phyloP scores from a whole-genome alignment of 2,113 vertebrate species.

The Ciconia boyciana region DNA sequence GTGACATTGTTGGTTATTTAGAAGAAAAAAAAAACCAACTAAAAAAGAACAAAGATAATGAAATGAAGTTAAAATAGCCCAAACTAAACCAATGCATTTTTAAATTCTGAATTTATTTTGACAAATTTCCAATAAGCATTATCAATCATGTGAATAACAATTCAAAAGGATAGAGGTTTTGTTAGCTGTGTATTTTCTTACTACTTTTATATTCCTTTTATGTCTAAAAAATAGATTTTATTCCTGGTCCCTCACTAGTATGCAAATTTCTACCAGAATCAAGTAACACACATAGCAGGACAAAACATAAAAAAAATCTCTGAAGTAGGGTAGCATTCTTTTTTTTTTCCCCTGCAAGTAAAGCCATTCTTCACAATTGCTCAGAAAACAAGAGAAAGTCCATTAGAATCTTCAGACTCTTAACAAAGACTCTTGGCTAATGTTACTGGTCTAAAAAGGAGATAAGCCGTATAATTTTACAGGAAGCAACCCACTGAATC shows the following conservation, averaged over 20 bases:
- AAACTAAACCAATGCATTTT: not conserved
- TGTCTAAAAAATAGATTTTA: not conserved
- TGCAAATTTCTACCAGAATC: not conserved
- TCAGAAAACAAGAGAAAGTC: conserved; percentile 29
- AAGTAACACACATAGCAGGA: not conserved
- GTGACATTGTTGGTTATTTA: not conserved
- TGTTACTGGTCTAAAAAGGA: conserved; percentile 56
- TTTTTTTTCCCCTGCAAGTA: not conserved
- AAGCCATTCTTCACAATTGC: conserved; percentile 3
- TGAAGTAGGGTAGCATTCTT: not conserved
- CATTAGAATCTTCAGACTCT: conserved; percentile 21
- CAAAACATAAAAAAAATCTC: not conserved
- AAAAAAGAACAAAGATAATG: not conserved
- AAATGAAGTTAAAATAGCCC: not conserved
- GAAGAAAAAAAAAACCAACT: not conserved
- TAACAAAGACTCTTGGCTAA: conserved; percentile 40
- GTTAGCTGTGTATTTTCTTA: not conserved
- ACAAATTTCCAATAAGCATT: not conserved
- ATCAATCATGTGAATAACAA: not conserved
- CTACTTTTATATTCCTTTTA: not conserved
- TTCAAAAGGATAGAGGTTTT: not conserved
- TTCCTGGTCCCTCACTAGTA: not conserved
- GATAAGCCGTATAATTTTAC: conserved; percentile 67
- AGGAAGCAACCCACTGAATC: conserved; percentile 62
- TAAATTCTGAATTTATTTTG: conserved; percentile 6